These are phyloP conservation scores for Clarias magur DNA, from an alignment of 2,113 vertebrate genomes.

Conservation along the genomic window DNA sequence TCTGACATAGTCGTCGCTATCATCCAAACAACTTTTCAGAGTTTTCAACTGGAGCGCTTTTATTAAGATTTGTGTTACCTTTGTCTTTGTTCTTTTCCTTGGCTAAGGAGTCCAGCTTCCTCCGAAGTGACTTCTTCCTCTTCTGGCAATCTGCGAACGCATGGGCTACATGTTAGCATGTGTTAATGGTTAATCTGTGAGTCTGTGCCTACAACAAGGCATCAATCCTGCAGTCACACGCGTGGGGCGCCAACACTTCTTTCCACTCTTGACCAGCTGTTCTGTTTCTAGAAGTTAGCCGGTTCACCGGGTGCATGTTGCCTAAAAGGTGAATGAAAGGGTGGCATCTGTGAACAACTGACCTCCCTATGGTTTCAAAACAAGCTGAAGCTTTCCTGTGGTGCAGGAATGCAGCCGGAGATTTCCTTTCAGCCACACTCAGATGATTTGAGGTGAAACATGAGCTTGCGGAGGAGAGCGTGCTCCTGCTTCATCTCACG, in stretches of 20 bases:
- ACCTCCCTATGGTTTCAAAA: slow-evolving; percentile 18
- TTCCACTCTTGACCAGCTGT: not conserved
- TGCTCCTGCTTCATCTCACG: not conserved
- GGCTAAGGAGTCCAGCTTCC: slow-evolving; percentile 93
- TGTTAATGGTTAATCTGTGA: not conserved
- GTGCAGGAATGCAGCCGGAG: slow-evolving; percentile 32
- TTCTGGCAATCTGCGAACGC: slow-evolving; percentile 87
- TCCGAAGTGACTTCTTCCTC: slow-evolving; percentile 90
- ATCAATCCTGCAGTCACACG: not conserved
- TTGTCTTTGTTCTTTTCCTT: slow-evolving; percentile 94
- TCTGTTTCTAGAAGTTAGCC: not conserved
- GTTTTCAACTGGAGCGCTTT: not conserved
- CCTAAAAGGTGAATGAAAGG: not conserved
- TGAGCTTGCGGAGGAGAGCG: not conserved
- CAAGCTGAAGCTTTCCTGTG: not conserved
- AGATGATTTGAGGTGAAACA: not conserved
- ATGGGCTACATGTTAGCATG: not conserved
- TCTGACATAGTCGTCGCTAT: not conserved
- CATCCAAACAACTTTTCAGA: not conserved
- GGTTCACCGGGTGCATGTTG: not conserved
- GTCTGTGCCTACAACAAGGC: not conserved
- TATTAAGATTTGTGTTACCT: slow-evolving; percentile 74
- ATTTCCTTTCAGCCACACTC: slow-evolving; percentile 18
- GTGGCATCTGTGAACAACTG: slow-evolving; percentile 32
- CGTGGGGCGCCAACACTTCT: not conserved